Base-by-base conservation (phyloP, 2,113 vertebrate genomes). In the Colistium nudipinnis region DNA sequence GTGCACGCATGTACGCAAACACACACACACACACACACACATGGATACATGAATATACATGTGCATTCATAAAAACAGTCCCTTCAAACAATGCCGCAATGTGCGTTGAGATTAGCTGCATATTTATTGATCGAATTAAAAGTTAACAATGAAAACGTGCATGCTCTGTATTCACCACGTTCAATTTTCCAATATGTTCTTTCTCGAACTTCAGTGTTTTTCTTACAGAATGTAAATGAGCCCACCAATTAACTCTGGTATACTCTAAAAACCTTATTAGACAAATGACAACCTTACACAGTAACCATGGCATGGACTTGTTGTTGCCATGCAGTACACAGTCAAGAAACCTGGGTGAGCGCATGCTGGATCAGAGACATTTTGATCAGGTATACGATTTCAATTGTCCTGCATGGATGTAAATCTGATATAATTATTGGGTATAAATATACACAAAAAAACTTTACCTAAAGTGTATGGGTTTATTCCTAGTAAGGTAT, bases 51-150 rank as follows among this genome's bases (percentile, higher is more conserved):
- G 56, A 28, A 24, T 45, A 72, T n/a, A 57, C 13, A 3, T 43
- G 30, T 45, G 28, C 36, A 66, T 66, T 60, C 59, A 63, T 48
- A 79, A 66, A 72, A 60, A 48, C 24, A 60, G 16, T 44, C 47
- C 39, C 13, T 48, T 54, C n/a, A n/a, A n/a, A n/a, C n/a, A n/a
- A n/a, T n/a, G 52, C 45, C 13, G 31, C 55, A 75, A 59, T 38
- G 39, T 68, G 68, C 30, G 68, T 20, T 20, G 72, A 54, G 70
- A 78, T 74, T 57, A 71, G 27, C 48, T 33, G 36, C 16, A n/a
- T 56, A 25, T 74, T 64, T 28, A 48, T 67, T 70, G 45, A 54
- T 70, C 28, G 62, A 80, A 82, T 74, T 81, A 84, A 80, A 85
- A 60, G 54, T 78, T 73, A 69, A 74, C 78, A 54, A 43, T 53